A percentile compares a stretch with the other conserved stretches of the same genome.
Conservation (phyloP, 2,797 vertebrate species). For the Helicolenus hilgendorfi region DNA sequence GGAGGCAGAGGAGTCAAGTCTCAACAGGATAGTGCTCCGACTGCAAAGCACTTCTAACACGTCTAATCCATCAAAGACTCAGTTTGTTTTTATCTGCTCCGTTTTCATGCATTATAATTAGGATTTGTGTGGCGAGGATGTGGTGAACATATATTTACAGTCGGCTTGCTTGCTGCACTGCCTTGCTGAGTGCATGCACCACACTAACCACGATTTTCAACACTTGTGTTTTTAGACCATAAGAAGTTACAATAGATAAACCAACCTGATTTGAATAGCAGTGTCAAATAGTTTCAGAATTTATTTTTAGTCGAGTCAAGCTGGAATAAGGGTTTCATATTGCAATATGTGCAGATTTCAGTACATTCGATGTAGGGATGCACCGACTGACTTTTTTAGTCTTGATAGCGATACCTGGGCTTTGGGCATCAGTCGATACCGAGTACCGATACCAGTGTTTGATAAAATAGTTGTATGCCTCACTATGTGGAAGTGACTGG, state of each 20-base stretch:
- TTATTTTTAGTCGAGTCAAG: neutral
- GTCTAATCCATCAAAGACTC: conserved; percentile 14
- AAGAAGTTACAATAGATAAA: neutral
- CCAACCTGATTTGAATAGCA: neutral
- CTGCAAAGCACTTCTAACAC: conserved; percentile 5
- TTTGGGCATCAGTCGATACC: no score
- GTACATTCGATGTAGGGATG: neutral
- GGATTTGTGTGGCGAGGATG: conserved; percentile 38
- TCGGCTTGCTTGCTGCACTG: neutral
- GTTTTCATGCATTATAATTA: conserved; percentile 21
- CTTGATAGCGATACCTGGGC: no score
- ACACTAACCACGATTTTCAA: conserved; percentile 15
- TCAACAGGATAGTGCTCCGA: neutral
- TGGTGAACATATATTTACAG: conserved; percentile 50
- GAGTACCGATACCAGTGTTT: no score
- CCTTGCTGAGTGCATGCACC: conserved; percentile 8
- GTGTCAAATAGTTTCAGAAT: neutral
- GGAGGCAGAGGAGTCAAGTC: neutral
- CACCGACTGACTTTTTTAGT: no score
- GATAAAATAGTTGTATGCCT: no score
- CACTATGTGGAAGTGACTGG: no score
- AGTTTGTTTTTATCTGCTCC: conserved; percentile 3
- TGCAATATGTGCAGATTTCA: neutral
- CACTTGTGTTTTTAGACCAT: neutral
- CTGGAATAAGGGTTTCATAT: neutral